Evolutionary conservation across 2,113 vertebrate genomes (phyloP), one percentile per base, ranked within the genome.

Genomic region (Heterotilapia buettikoferi): DNA sequence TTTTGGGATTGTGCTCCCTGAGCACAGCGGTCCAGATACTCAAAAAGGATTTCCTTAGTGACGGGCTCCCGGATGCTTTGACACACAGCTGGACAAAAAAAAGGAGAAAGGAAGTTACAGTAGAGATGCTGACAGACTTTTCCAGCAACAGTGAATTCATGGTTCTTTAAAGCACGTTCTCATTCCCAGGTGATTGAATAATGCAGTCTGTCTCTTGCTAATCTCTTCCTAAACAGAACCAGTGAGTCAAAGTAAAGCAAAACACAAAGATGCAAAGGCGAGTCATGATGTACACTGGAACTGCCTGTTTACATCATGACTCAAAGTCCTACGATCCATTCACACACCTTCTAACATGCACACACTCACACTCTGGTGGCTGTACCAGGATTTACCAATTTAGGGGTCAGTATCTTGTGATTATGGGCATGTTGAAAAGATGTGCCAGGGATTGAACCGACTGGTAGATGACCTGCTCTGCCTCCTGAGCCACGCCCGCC

Each of bases 21-120:
- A n/a, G 95, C 86, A 82, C 97, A 97, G 91, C 97, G 97, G 92
- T 98, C 98, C 86, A 99, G 96, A 84, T 97, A 98, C 95, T 98
- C 97, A 86, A 99, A 97, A 40, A 99, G 97, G 91, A 98, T 98
- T 92, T 98, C 97, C 97, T 99, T 99, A 0, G 98, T 99, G 93
- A 99, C 98, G 1, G 98, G 99, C 88, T 97, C 96, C 92, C 97
- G 95, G 96, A 99, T 99, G 95, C 98, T 99, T 92, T 98, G 98
- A 90, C 99, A 99, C 81, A 99, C 98, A 92, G 98, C 99, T 99
- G 96, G 56, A 61, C 26, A 21, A 87, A 85, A 76, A 76, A 87
- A 8, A n/a, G 63, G 31, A 88, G 26, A 80, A 56, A 90, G 82
- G 59, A 91, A 54, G 81, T 93, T 82, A 92, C 4, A 18, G 78